phyloP scores from a whole-genome alignment of 2,888 invertebrate species.

The Brenthis ino region DNA sequence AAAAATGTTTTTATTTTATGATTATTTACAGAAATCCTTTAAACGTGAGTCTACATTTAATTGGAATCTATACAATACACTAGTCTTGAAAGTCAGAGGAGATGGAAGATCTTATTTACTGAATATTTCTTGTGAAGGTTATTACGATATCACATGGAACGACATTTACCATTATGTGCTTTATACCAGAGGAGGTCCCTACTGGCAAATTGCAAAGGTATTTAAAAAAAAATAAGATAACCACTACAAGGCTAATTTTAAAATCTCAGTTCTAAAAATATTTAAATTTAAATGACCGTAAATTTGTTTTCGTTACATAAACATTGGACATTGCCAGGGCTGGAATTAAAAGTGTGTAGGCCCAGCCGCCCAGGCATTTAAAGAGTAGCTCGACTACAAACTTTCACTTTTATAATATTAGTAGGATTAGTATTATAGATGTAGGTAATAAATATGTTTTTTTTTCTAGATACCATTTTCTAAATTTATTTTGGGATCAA shows the following conservation, averaged over 20 bases:
- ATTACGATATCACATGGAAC: constrained; percentile 93
- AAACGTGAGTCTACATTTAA: constrained; percentile 86
- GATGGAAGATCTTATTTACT: constrained; percentile 96
- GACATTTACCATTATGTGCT: constrained; percentile 93
- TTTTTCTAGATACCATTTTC: constrained; percentile 94
- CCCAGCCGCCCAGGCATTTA: too few relatives aligned
- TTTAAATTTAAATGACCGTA: too few relatives aligned
- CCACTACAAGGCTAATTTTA: too few relatives aligned
- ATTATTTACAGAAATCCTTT: constrained; percentile 88
- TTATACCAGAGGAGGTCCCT: constrained; percentile 98
- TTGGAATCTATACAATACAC: constrained; percentile 89
- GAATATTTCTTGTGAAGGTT: constrained; percentile 88
- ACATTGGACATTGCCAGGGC: too few relatives aligned
- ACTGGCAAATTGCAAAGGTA: constrained; percentile 97
- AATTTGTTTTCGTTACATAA: too few relatives aligned
- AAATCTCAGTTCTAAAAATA: too few relatives aligned
- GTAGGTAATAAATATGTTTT: not conserved
- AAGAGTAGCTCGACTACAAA: too few relatives aligned
- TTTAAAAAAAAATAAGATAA: constrained; percentile 17
- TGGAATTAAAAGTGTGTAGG: too few relatives aligned
- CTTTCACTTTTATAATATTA: not conserved
- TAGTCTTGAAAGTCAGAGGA: constrained; percentile 91
- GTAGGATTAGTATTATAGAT: too few relatives aligned
- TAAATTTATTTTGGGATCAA: constrained; percentile 91
- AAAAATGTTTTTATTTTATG: not conserved